Evolutionary conservation across 2,113 vertebrate species (phyloP), one percentile per base, ranked within the genome.

Genomic region (Larimichthys crocea): DNA sequence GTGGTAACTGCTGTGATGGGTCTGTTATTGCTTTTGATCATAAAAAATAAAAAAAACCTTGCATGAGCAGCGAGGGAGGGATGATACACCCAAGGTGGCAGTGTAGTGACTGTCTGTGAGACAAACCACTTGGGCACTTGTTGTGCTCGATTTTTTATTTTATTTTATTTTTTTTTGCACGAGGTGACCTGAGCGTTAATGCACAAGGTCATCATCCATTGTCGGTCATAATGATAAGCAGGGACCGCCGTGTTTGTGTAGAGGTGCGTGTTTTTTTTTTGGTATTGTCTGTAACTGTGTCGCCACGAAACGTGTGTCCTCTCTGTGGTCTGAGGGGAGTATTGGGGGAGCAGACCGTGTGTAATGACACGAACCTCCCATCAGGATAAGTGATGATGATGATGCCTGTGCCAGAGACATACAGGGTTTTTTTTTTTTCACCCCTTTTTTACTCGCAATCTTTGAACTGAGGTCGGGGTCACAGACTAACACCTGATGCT

Each of bases 401-500:
- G 75, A 53, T 87, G 56, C 48, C 6, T 46, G 35, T 59, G 57
- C 53, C 65, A 48, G 83, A 84, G 60, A 24, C 66, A 60, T 24
- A 9, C 64, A 26, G 46, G 26, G 2, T 26, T 26, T 26, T 26
- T 26, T 26, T 26, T 50, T 69, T 9, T 2, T 2, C 8, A 8
- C 8, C 31, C 4, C 26, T 6, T 31, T n/a, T 80, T 76, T 59
- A 35, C 69, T 63, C 14, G 16, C 53, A 61, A 55, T 78, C 62
- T 84, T 63, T 80, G 81, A 86, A 77, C 74, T 71, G 81, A 88
- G 88, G 84, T 88, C 78, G 87, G 89, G 89, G 91, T 93, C 89
- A 90, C 87, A 55, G 85, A 84, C 75, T 65, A 91, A 92, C 93
- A 94, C 92, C 93, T 91, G 93, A 92, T 94, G 92, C 91, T 93